Percentiles rank a stretch among this genome's conserved stretches.
Evolutionary conservation across 2,797 vertebrate genomes (phyloP).

Genomic region (Scarus forsteni): DNA sequence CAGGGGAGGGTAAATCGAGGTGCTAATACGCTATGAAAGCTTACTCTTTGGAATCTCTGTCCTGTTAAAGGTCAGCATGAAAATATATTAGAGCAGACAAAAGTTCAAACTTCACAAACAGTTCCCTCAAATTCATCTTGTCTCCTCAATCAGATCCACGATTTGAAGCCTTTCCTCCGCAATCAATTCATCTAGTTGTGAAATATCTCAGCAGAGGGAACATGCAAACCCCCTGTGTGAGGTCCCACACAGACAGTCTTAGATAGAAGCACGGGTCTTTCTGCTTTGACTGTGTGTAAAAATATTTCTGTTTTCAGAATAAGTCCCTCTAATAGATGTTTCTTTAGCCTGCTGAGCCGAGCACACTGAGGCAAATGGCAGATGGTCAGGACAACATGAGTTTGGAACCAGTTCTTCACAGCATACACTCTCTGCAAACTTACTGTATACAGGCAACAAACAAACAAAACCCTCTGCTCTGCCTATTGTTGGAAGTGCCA

Average conservation of each 20-base stretch:
- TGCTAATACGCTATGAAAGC: neutral
- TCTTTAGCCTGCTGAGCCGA: conserved; percentile 31
- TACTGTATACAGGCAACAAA: conserved; percentile 13
- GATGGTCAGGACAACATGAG: conserved; percentile 59
- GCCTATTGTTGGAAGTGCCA: conserved; percentile 6
- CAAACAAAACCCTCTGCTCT: conserved; percentile 24
- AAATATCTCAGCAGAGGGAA: neutral
- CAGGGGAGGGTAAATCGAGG: neutral
- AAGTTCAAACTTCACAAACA: neutral
- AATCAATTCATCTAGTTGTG: conserved; percentile 1
- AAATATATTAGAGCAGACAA: neutral
- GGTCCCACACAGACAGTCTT: neutral
- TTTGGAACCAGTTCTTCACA: conserved; percentile 48
- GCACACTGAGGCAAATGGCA: conserved; percentile 42
- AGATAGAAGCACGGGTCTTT: neutral
- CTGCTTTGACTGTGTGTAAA: neutral
- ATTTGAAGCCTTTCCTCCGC: neutral
- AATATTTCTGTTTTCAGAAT: neutral
- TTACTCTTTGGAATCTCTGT: neutral
- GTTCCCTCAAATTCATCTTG: neutral
- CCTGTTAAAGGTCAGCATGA: neutral
- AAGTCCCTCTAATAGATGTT: conserved; percentile 21
- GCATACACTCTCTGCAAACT: conserved; percentile 28
- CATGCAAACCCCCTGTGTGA: neutral
- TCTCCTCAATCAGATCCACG: neutral